These are phyloP conservation scores for Pangasius djambal DNA, from an alignment of 2,797 vertebrate species.

Conservation along the genomic window DNA sequence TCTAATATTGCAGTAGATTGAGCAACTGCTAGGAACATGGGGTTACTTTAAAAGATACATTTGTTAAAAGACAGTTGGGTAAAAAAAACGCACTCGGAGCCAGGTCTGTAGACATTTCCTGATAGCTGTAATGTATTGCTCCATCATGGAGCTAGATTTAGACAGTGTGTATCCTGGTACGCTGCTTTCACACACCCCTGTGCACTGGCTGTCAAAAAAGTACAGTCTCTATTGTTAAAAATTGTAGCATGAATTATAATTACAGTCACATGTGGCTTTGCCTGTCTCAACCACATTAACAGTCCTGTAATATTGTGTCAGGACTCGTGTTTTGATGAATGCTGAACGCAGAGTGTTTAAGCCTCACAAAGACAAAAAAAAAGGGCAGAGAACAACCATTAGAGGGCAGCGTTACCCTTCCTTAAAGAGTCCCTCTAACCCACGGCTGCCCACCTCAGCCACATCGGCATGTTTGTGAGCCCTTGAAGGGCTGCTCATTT, in stretches of 20 bases:
- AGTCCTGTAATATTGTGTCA: neutral
- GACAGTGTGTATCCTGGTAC: neutral
- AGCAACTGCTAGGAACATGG: neutral
- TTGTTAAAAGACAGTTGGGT: neutral
- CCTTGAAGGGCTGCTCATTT: neutral
- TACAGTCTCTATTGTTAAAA: neutral
- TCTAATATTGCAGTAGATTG: neutral
- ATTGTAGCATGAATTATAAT: neutral
- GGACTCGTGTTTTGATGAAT: neutral
- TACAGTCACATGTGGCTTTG: neutral
- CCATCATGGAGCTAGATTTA: neutral
- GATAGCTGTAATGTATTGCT: neutral
- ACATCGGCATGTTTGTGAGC: neutral
- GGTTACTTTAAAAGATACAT: neutral
- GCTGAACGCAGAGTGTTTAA: neutral
- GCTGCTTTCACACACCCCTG: neutral
- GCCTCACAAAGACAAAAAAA: neutral
- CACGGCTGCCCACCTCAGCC: neutral
- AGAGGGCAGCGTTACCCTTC: conserved; percentile 48
- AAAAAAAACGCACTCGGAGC: neutral
- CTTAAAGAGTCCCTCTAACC: neutral
- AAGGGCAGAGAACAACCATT: conserved; percentile 6
- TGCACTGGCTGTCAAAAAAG: neutral
- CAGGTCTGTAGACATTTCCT: neutral
- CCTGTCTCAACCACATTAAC: neutral